Base-by-base conservation (phyloP, 2,797 vertebrate genomes). In the Holocentrus rufus region DNA sequence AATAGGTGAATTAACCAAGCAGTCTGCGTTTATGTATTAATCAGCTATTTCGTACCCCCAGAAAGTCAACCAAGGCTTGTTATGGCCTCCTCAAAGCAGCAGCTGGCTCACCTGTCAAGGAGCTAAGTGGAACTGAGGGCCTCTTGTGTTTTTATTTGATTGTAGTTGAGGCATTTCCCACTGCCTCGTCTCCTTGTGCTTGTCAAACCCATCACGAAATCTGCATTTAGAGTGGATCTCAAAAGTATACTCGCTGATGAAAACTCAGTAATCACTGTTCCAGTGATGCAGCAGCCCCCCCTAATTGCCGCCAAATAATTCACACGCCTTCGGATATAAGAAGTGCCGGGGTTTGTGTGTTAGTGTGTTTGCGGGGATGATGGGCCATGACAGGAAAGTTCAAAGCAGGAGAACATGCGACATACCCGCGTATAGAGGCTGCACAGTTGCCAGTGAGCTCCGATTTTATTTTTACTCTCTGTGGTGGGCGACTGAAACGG, bases 211-310 rank as follows among this genome's bases (percentile, higher is more conserved):
- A 87, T 90, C 79, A 88, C 87, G 64, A 91, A 93, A 91, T 92
- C 88, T 91, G 83, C 89, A 92, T 93, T 92, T 88, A 87, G 69
- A 91, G 82, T 81, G 77, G 68, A 76, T 83, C 77, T 73, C 47
- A 31, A 64, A 77, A 77, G 84, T 69, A 84, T 78, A 78, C 70
- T 65, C 23, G n/a, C 57, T 25, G 23, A 85, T 79, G 81, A 82
- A 76, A 80, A 79, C 68, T 60, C 65, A 8, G 50, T 72, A 79
- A 62, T 73, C 72, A 49, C 56, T 72, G 44, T 71, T 82, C 55
- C 7, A 42, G 59, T 70, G 80, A 58, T 68, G 57, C 69, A 77
- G 57, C 72, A 39, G 50, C 63, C 23, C 47, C 25, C 72, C 52
- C 70, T 84, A 89, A 90, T 85, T 77, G 73, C 74, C 72, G 79